phyloP scores from a whole-genome alignment of 2,113 vertebrate species.

The Cygnus atratus region DNA sequence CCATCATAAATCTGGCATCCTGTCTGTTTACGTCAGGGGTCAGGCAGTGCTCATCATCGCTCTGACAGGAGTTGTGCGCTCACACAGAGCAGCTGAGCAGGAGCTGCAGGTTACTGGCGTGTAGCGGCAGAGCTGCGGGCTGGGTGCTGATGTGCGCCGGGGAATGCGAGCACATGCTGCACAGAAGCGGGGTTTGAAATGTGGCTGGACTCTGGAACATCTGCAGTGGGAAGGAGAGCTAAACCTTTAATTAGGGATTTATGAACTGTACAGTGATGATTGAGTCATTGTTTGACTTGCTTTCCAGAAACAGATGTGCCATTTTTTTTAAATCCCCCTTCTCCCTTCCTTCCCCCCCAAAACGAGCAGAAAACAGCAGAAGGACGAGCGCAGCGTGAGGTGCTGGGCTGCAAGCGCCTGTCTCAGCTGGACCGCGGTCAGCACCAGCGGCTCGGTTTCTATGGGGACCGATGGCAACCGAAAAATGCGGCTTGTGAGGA shows the following conservation, averaged over 20 bases:
- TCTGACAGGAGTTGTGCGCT: fast-evolving
- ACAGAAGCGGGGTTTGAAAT: neutral
- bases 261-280: constrained; percentile 27
- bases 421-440: fast-evolving
- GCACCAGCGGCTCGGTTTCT: neutral
- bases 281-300: constrained; percentile 54
- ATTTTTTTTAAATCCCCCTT: neutral
- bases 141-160: fast-evolving
- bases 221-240: neutral
- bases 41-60: neutral
- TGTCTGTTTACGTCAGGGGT: fast-evolving
- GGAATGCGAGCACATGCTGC: fast-evolving
- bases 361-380: neutral
- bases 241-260: constrained; percentile 52
- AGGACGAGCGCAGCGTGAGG: neutral
- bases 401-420: neutral
- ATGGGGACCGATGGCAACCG: neutral
- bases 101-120: neutral
- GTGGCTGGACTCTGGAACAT: constrained; percentile 34
- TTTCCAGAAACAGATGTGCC: constrained; percentile 34
- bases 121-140: fast-evolving
- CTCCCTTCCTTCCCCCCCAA: neutral
- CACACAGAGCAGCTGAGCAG: fast-evolving
- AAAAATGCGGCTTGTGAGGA: neutral
- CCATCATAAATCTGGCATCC: neutral